A percentile compares a stretch with the other conserved stretches of the same genome.
Evolutionary conservation across 1,140 invertebrate species (phyloP).

Genomic region (Drosophila pseudoananassae): DNA sequence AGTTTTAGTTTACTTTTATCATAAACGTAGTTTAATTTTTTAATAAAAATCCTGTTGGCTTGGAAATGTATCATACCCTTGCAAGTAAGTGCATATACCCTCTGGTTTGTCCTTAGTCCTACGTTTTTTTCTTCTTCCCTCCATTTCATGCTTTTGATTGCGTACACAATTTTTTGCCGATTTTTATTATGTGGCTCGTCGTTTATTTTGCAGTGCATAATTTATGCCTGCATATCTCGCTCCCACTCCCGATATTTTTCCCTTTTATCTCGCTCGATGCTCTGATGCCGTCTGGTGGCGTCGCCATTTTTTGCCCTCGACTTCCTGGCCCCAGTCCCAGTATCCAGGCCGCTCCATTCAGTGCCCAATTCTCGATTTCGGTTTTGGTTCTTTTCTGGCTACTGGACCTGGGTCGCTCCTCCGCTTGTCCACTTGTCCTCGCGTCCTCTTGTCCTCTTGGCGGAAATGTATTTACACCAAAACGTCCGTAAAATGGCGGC

Average conservation of each 20-base stretch:
- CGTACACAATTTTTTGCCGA: slow-evolving; percentile 73
- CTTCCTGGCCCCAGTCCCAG: slow-evolving; percentile 57
- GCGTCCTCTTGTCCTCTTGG: slow-evolving; percentile 23
- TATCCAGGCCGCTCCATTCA: background rate
- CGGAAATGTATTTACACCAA: slow-evolving; percentile 81
- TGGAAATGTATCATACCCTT: background rate
- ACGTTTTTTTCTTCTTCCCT: background rate
- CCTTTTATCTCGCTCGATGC: slow-evolving; percentile 22
- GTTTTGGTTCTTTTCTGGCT: slow-evolving; percentile 29
- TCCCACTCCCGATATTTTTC: background rate
- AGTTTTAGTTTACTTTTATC: too few species aligned
- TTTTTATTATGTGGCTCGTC: slow-evolving; percentile 72
- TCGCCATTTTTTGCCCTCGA: slow-evolving; percentile 68
- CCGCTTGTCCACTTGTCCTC: background rate
- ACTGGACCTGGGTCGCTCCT: slow-evolving; percentile 18
- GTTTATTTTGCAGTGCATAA: slow-evolving; percentile 81
- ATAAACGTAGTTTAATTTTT: too few species aligned
- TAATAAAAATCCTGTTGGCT: too few species aligned
- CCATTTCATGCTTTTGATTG: slow-evolving; percentile 73
- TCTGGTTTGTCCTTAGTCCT: slow-evolving; percentile 13
- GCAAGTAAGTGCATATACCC: background rate
- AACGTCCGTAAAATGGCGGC: slow-evolving; percentile 79
- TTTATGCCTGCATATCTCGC: slow-evolving; percentile 58
- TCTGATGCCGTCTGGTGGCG: slow-evolving; percentile 42
- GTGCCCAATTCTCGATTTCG: slow-evolving; percentile 6